These are phyloP conservation scores for Pachycephala philippinensis DNA, from an alignment of 2,113 vertebrate genomes.

Conservation along the genomic window DNA sequence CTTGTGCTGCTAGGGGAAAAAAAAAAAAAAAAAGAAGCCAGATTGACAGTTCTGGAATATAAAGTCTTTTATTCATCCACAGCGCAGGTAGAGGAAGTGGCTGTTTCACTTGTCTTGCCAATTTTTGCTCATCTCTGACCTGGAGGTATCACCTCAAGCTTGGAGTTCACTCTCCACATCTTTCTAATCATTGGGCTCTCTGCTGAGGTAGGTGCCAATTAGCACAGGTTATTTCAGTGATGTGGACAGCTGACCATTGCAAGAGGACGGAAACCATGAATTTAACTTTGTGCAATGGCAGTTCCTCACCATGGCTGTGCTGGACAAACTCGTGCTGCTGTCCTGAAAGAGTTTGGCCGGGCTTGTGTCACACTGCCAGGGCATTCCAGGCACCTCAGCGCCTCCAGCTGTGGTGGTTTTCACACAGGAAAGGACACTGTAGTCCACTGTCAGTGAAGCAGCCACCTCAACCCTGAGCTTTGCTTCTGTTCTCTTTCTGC, in stretches of 20 bases:
- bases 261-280: background rate
- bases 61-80: slow-evolving; percentile 47
- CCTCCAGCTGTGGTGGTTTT: background rate
- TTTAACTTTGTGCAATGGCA: background rate
- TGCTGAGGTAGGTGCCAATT: slow-evolving; percentile 44
- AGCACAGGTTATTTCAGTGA: slow-evolving; percentile 24
- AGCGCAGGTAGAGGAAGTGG: background rate
- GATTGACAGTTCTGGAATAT: slow-evolving; percentile 37
- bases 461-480: background rate
- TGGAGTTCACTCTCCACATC: slow-evolving; percentile 22
- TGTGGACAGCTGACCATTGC: slow-evolving; percentile 43
- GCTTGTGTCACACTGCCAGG: background rate
- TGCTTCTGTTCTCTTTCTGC: background rate
- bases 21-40: background rate
- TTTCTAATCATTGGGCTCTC: slow-evolving; percentile 51
- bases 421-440: background rate
- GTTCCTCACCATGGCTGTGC: background rate
- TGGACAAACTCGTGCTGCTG: background rate
- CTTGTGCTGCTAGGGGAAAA: background rate
- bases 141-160: slow-evolving; percentile 26
- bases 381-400: background rate
- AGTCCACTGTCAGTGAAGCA: background rate
- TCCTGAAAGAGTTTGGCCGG: background rate
- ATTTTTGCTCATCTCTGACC: slow-evolving; percentile 43
- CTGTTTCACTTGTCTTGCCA: slow-evolving; percentile 15